A percentile compares a stretch with the other conserved stretches of the same genome.
These are phyloP conservation scores for Ophioninae sp. DNA, from an alignment of 2,888 invertebrate species.

Conservation along the genomic window DNA sequence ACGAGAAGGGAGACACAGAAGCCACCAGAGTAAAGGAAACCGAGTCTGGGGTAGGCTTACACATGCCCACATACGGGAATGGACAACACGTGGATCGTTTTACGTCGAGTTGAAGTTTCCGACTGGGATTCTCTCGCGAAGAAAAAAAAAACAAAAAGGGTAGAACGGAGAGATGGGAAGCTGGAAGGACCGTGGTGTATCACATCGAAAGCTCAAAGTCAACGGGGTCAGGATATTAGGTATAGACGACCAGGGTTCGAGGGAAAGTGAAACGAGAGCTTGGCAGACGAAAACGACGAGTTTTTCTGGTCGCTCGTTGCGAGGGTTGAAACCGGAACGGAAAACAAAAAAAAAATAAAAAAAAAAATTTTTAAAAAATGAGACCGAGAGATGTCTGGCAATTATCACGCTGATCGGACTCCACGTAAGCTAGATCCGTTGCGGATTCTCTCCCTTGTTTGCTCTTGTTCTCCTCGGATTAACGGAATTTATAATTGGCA, in stretches of 20 bases:
- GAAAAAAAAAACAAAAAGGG: constrained; percentile 32
- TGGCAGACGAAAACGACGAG: constrained; percentile 25
- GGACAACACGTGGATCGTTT: neutral
- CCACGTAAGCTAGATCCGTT: constrained; percentile 37
- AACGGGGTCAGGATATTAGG: constrained; percentile 44
- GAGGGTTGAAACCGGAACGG: constrained; percentile 33
- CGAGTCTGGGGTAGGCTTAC: constrained; percentile 36
- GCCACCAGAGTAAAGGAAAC: constrained; percentile 69
- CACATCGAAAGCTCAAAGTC: constrained; percentile 48
- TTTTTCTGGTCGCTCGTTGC: constrained; percentile 10
- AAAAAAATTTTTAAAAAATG: constrained; percentile 13
- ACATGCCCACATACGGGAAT: constrained; percentile 26
- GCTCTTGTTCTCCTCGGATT: constrained; percentile 22
- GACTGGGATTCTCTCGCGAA: constrained; percentile 34
- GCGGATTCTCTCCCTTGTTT: constrained; percentile 18
- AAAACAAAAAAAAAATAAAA: constrained; percentile 12
- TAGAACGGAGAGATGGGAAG: constrained; percentile 28
- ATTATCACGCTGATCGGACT: constrained; percentile 60
- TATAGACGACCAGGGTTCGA: neutral
- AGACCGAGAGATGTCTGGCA: constrained; percentile 53
- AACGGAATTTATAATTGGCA: constrained; percentile 23
- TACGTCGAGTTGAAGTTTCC: constrained; percentile 50
- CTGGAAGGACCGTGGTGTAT: constrained; percentile 41
- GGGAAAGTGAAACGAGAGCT: constrained; percentile 3
- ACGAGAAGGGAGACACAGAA: constrained; percentile 58